phyloP scores from a whole-genome alignment of 1,140 invertebrate genomes.

The Conus betulinus region DNA sequence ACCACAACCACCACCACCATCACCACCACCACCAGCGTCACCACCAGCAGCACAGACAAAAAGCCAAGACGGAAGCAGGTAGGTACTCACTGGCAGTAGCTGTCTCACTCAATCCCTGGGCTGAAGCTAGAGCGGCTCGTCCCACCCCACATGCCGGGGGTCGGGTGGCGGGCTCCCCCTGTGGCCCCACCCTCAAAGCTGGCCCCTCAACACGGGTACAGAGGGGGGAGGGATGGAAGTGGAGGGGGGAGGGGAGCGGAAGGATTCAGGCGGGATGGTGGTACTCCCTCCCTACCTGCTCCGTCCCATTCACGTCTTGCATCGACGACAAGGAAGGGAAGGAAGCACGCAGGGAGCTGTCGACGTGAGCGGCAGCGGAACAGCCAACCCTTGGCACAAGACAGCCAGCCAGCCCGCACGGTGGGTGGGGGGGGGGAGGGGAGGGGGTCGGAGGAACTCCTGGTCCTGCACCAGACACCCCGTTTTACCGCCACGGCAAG shows the following conservation, averaged over 20 bases:
- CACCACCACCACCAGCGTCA: no score
- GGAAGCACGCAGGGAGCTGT: neutral
- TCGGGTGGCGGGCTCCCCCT: neutral
- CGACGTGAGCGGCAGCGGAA: no score
- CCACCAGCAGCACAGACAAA: no score
- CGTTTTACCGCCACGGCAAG: no score
- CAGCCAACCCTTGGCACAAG: no score
- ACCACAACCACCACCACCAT: no score
- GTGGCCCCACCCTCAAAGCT: neutral
- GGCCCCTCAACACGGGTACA: neutral
- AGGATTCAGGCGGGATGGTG: neutral
- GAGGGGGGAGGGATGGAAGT: neutral
- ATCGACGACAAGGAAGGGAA: neutral
- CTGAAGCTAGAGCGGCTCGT: neutral
- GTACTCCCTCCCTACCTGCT: neutral
- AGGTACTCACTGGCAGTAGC: neutral
- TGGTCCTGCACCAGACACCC: no score
- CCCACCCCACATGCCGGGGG: neutral
- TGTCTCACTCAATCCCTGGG: constrained; percentile 1
- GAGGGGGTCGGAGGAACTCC: no score
- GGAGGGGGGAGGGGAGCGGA: neutral
- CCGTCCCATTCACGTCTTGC: neutral
- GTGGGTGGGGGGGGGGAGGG: no score
- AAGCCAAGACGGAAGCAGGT: no score
- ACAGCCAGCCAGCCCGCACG: no score